A percentile compares a stretch with the other conserved stretches of the same genome.
Evolutionary conservation across 2,888 invertebrate genomes (phyloP).

Genomic region (Drosophila mimica): DNA sequence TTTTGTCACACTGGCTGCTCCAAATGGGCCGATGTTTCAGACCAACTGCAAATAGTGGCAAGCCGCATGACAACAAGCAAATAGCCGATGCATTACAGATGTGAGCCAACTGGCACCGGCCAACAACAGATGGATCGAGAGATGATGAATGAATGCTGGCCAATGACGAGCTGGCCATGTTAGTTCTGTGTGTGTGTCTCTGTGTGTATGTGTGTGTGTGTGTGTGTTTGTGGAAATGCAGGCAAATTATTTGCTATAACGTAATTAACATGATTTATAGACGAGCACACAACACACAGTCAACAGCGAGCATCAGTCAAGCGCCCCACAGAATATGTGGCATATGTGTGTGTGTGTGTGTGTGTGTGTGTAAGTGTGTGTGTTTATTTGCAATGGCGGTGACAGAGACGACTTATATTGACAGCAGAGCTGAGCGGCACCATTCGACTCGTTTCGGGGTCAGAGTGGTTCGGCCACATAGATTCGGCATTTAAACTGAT

Average conservation of each 20-base stretch:
- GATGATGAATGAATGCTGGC: constrained; percentile 1
- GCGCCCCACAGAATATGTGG: constrained; percentile 33
- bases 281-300: constrained; percentile 74
- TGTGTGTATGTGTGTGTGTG: constrained; percentile 35
- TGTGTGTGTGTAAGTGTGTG: constrained; percentile 37
- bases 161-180: constrained; percentile 11
- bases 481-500: constrained; percentile 56
- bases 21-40: constrained; percentile 36
- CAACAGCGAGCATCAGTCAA: constrained; percentile 49
- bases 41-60: constrained; percentile 62
- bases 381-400: constrained; percentile 60
- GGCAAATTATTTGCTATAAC: constrained; percentile 79
- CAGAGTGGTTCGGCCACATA: constrained; percentile 25
- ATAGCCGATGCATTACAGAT: constrained; percentile 70
- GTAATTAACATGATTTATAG: constrained; percentile 79
- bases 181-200: constrained; percentile 16
- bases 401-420: constrained; percentile 66
- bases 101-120: constrained; percentile 46
- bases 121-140: constrained; percentile 10
- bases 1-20: constrained; percentile 6
- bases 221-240: constrained; percentile 48
- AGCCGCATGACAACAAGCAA: constrained; percentile 59
- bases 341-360: constrained; percentile 18
- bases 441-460: constrained; percentile 35
- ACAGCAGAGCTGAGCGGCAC: constrained; percentile 62